Base-by-base conservation (phyloP, 1,140 invertebrate species). In the Aphaenogaster ashmeadi region DNA sequence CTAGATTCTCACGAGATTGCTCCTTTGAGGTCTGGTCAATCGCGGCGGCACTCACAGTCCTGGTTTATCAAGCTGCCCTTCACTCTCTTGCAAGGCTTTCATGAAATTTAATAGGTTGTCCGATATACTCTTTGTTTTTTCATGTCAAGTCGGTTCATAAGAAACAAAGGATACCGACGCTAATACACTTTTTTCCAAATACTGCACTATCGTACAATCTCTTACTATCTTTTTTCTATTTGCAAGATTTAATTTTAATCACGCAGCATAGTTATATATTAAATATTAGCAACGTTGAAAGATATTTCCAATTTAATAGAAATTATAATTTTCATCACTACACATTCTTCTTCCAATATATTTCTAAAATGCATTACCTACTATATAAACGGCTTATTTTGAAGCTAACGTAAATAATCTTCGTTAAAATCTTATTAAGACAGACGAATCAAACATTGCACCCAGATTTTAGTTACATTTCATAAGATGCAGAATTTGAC, bases 1-100 rank as follows among this genome's bases (percentile, higher is more conserved):
- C 56, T 67, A 79, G 72, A 36, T 89, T 67, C 88, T 71, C 69
- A 56, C 77, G 75, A 89, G 89, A 89, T 90, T 90, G 85, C 85
- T 78, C 85, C 89, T 90, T 89, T 89, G 88, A 87, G 85, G 72
- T 77, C 62, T 90, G 88, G 89, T 89, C 88, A 90, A 87, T 89
- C 88, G 84, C 71, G 64, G 54, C 81, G 79, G 71, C 58, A 64
- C 86, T 83, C 86, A 87, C 58, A 62, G 47, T 50, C 47, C 69
- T 56, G 77, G 56, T 86, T 89, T 87, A 90, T 89, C 89, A 89
- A 89, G 86, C 84, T 75, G 62, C 84, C 67, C 60, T 62, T 60
- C 74, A 54, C 64, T 38, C 58, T 67, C 83, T 72, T 41, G 77
- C 62, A 60, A 52, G 13, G 84, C 62, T 89, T 90, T 87, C 88